Evolutionary conservation across 2,888 invertebrate species (phyloP), one percentile per base, ranked within the genome.

Genomic region (Halocaridina rubra): DNA sequence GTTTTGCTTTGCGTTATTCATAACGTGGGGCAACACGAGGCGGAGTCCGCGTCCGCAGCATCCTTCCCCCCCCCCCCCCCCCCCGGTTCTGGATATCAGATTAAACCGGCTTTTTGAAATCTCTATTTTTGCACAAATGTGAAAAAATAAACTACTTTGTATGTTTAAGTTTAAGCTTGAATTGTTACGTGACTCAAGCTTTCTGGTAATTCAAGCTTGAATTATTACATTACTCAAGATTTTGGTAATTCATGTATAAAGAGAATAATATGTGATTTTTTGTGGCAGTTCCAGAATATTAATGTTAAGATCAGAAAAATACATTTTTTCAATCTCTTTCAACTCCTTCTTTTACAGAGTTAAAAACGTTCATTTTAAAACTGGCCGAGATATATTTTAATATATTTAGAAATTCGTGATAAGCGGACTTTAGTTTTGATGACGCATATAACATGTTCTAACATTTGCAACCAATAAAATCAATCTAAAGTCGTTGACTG

Each of bases 41-140:
- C 27, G 80, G 72, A 74, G 64, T 57, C 29, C 74, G 61, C 30
- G 59, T 57, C 33, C 53, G 33, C 59, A 61, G 7, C 33, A n/a
- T 72, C 19, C 30, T 69, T 32, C n/a, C 2, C n/a, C 5, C 8
- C 27, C 16, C 29, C n/a, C 2, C n/a, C 5, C 8, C 27, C 16
- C 64, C 59, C 74, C 29, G 33, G 61, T 61, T 53, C 80, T 61
- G 80, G 74, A 29, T 22, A 46, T 64, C 39, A 80, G 80, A 16
- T 64, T 61, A 27, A n/a, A n/a, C n/a, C 24, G 61, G 79, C 67
- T 80, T 80, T 67, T 39, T 75, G 77, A 82, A 82, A 82, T 82
- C 76, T 82, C 69, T 82, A 82, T 82, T 82, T 82, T 82, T 82
- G 81, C 81, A 82, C 81, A 82, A 82, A 82, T 39, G 22, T 82